These are phyloP conservation scores for Thermophis baileyi DNA, from an alignment of 2,113 vertebrate genomes.

Conservation along the genomic window DNA sequence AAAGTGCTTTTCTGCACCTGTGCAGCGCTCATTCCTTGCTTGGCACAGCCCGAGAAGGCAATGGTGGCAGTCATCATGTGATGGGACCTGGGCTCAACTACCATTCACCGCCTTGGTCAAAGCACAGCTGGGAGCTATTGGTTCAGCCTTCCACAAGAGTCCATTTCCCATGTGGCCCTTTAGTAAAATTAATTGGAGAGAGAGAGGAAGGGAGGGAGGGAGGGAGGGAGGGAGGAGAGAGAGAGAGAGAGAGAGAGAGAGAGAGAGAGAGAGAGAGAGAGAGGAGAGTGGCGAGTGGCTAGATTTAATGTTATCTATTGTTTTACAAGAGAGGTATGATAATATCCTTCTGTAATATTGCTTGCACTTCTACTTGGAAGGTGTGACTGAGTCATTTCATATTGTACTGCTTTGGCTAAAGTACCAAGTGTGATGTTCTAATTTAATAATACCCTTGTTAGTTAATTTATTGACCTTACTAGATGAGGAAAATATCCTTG, in stretches of 20 bases:
- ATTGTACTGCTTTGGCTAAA: neutral
- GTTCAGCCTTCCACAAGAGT: neutral
- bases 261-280: too few relatives aligned
- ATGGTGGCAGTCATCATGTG: neutral
- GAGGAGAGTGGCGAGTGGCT: neutral
- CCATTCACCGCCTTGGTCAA: neutral
- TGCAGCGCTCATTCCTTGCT: neutral
- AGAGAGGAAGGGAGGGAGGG: too few relatives aligned
- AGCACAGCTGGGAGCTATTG: neutral
- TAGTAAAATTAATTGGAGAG: neutral
- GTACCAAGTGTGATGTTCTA: neutral
- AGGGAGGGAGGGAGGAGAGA: too few relatives aligned
- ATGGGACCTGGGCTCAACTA: neutral
- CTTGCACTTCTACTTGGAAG: neutral
- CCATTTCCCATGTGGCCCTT: neutral
- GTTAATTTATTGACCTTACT: neutral
- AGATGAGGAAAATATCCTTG: neutral
- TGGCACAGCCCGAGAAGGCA: neutral
- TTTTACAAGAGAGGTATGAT: neutral
- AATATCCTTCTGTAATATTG: neutral
- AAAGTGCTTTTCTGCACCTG: too few relatives aligned
- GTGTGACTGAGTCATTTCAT: neutral
- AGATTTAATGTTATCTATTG: neutral
- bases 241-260: too few relatives aligned
- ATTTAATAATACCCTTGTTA: neutral